A percentile compares a stretch with the other conserved stretches of the same genome.
Conservation (phyloP, 2,113 vertebrate species). For the Vimba vimba region DNA sequence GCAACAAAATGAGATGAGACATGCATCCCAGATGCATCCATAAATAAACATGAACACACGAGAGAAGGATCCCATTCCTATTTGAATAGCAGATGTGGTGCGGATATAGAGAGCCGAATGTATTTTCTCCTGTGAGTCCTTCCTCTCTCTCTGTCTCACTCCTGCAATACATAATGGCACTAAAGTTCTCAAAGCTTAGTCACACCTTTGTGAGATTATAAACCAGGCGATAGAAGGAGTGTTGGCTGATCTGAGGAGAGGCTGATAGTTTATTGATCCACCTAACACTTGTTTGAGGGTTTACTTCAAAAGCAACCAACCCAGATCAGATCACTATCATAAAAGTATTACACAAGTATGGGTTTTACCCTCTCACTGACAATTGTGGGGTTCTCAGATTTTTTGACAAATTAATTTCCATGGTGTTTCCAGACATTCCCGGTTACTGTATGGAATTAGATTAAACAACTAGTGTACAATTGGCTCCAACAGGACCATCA, state of each 20-base stretch:
- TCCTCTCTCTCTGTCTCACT: conserved; percentile 17
- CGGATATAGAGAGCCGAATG: conserved; percentile 34
- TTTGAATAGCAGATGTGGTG: conserved; percentile 60
- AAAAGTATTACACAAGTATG: background rate
- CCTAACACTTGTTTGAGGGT: conserved; percentile 16
- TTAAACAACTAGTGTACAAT: background rate
- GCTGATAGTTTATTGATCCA: conserved; percentile 42
- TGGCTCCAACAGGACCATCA: background rate
- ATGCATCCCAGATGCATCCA: conserved; percentile 61
- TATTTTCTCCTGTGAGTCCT: background rate
- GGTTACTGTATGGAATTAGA: background rate
- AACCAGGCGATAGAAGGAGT: conserved; percentile 8
- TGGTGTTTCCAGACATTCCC: background rate
- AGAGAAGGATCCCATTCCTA: conserved; percentile 58
- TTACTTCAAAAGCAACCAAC: conserved; percentile 39
- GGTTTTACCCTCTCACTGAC: background rate
- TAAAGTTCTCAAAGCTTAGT: conserved; percentile 13
- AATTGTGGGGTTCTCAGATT: background rate
- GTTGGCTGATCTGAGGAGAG: conserved; percentile 25
- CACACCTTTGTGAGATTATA: conserved; percentile 30
- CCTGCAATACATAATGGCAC: conserved; percentile 4
- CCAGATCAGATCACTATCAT: background rate
- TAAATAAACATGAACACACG: conserved; percentile 74
- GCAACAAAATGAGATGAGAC: conserved; percentile 67
- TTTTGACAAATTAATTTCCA: background rate